These are phyloP conservation scores for Choristoneura rosaceana DNA, from an alignment of 2,888 invertebrate species.

Conservation along the genomic window DNA sequence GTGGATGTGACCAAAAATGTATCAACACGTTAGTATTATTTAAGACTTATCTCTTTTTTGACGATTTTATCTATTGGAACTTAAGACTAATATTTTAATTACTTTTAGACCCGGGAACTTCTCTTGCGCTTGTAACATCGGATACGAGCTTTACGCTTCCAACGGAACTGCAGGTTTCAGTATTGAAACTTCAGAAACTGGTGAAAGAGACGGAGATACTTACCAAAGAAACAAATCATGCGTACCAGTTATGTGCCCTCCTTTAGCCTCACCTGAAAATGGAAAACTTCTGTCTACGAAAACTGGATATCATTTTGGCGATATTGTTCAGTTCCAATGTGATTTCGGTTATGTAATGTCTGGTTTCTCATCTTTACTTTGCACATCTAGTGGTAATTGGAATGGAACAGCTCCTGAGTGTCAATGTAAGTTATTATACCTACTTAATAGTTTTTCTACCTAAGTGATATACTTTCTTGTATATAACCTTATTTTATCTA, in stretches of 20 bases:
- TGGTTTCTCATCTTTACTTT: conserved; percentile 93
- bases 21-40: conserved; percentile 88
- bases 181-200: conserved; percentile 93
- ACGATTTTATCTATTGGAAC: not conserved
- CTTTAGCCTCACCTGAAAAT: conserved; percentile 91
- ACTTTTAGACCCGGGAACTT: conserved; percentile 91
- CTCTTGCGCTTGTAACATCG: conserved; percentile 95
- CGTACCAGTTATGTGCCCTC: conserved; percentile 96
- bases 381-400: conserved; percentile 96
- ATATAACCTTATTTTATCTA: conserved; percentile 44
- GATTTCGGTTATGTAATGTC: conserved; percentile 97
- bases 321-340: conserved; percentile 96
- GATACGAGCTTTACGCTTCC: conserved; percentile 93
- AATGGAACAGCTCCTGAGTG: conserved; percentile 97
- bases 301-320: conserved; percentile 94
- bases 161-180: conserved; percentile 96
- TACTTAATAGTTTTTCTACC: conserved; percentile 20
- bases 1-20: conserved; percentile 97
- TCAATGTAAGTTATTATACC: conserved; percentile 89
- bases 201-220: conserved; percentile 94
- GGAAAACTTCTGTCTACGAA: conserved; percentile 93
- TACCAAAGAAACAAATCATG: conserved; percentile 97
- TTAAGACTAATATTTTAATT: not conserved
- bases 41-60: conserved; percentile 4
- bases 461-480: not conserved